Evolutionary conservation across 2,113 vertebrate species (phyloP).

Genomic region (Chaetorhynchus papuensis): DNA sequence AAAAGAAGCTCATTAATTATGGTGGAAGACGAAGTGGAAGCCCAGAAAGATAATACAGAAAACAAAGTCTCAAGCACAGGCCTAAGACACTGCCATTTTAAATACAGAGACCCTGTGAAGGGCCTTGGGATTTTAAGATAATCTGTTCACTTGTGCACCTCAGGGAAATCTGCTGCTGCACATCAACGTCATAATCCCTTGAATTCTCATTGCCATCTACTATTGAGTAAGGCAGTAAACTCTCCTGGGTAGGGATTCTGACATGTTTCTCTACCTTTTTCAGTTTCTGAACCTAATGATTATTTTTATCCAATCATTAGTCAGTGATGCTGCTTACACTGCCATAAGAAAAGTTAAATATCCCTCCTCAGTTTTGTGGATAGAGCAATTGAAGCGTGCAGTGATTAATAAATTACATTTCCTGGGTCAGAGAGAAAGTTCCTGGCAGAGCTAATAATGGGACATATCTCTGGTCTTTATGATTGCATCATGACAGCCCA

Average conservation of each 20-base stretch:
- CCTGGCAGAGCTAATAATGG: not conserved
- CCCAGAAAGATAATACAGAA: not conserved
- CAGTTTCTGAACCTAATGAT: not conserved
- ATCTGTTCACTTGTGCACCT: not conserved
- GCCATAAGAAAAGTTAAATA: not conserved
- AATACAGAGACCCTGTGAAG: not conserved
- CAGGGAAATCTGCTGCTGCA: not conserved
- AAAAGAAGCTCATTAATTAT: not conserved
- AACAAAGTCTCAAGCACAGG: not conserved
- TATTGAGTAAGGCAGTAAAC: not conserved
- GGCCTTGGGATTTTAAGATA: not conserved
- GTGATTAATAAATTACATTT: conserved; percentile 30
- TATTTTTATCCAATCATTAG: not conserved
- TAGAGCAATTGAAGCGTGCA: not conserved
- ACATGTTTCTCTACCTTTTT: not conserved
- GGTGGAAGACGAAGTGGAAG: not conserved
- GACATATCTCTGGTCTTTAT: not conserved
- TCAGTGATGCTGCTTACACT: not conserved
- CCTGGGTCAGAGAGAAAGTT: conserved; percentile 10
- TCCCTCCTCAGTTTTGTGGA: not conserved
- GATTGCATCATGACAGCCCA: not conserved
- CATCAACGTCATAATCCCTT: not conserved
- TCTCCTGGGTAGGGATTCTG: not conserved
- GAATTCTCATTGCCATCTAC: not conserved
- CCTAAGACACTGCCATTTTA: not conserved